Conservation (phyloP, 1,140 invertebrate species). For the Colletes latitarsis region DNA sequence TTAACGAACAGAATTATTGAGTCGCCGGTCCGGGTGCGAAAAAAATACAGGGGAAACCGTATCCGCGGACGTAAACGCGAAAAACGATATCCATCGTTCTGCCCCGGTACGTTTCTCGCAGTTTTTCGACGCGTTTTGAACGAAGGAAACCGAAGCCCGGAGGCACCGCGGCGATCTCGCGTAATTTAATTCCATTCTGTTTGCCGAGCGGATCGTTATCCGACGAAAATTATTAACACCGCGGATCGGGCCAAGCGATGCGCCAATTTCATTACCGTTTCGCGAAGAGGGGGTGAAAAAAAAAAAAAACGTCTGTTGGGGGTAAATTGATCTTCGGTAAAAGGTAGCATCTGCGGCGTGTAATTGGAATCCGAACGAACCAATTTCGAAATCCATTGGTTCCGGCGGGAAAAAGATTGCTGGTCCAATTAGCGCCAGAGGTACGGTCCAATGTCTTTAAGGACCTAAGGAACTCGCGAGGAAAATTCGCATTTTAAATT, state of each 20-base stretch:
- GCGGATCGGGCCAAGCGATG: background rate
- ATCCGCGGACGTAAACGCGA: background rate
- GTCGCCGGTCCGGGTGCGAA: too few relatives aligned
- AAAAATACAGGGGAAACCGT: background rate
- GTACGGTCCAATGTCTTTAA: background rate
- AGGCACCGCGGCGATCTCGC: background rate
- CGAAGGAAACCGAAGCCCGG: background rate
- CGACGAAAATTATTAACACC: constrained; percentile 30
- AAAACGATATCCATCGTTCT: constrained; percentile 14
- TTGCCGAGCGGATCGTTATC: background rate
- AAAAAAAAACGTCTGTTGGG: constrained; percentile 11
- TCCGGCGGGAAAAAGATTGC: background rate
- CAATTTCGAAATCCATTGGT: constrained; percentile 50
- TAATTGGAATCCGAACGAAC: constrained; percentile 54
- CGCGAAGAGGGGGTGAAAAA: background rate
- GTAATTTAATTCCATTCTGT: constrained; percentile 19
- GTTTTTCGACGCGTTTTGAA: background rate
- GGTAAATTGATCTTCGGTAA: constrained; percentile 15
- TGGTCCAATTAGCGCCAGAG: background rate
- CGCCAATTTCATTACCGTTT: constrained; percentile 46
- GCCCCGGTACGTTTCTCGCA: background rate
- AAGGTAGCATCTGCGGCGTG: constrained; percentile 43
- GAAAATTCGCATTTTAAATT: too few relatives aligned
- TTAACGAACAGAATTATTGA: constrained; percentile 27
- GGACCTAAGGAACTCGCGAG: background rate